Base-by-base conservation (phyloP, 1,140 invertebrate species). In the Mercenaria mercenaria region DNA sequence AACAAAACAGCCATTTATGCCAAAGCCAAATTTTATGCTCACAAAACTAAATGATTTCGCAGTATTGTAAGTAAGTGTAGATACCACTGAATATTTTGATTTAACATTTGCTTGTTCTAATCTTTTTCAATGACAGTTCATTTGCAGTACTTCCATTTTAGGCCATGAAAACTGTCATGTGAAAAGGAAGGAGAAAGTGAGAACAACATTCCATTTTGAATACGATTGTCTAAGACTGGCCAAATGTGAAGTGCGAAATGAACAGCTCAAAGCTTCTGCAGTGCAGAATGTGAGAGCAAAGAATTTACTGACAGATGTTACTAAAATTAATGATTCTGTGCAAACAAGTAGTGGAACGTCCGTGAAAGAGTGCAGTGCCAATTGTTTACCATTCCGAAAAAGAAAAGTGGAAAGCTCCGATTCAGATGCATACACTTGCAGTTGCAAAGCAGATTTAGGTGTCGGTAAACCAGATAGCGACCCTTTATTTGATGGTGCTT, bases 161-260 rank as follows among this genome's bases (percentile, higher is more conserved):
- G 92, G 64, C 61, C 80, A 84, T 67, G 69, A 91, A 80, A 91
- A 86, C 37, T 85, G 86, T 43, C 88, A 84, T 47, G 80, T 91
- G 8, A 91, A 89, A 64, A 89, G 83, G 52, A 91, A 89, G 50
- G 92, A 91, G n/a, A 91, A 39, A 23, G 41, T 92, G 47, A 50
- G 74, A 64, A 18, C 89, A 4, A 67, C 84, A 13, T 92, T 91
- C 29, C 87, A 79, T 74, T 87, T 92, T 47, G 56, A 72, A 43
- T 50, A 88, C 4, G 90, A 93, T 67, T 90, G 88, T 84, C 64
- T 93, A 11, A 67, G 77, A 26, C 61, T 92, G 56, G 74, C 59
- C 15, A 29, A 85, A 76, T 79, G 84, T 91, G 76, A 90, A 67
- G 64, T 50, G 32, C 43, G 23, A 39, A 79, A 79, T 56, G 43